Conservation (phyloP, 2,797 vertebrate genomes). For the Astyanax mexicanus region DNA sequence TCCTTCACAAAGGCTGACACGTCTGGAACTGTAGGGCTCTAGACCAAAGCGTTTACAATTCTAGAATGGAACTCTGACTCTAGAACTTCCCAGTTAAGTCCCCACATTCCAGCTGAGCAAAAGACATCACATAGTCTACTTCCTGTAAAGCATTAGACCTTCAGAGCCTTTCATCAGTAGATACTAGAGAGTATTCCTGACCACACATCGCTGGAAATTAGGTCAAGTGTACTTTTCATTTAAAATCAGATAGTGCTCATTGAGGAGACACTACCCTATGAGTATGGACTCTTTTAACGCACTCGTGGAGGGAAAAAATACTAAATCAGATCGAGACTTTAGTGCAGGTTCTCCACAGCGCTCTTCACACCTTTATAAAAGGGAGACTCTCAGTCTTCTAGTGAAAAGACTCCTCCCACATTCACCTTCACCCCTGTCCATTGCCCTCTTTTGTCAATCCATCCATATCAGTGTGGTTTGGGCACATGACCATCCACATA, state of each 20-base stretch:
- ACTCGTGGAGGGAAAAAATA: not conserved
- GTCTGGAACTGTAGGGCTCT: constrained; percentile 7
- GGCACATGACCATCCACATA: constrained; percentile 93
- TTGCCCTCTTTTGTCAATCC: not conserved
- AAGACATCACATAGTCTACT: not conserved
- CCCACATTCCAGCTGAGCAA: not conserved
- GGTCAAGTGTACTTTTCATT: not conserved
- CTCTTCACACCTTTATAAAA: not conserved
- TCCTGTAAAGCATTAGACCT: not conserved
- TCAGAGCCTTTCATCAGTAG: not conserved
- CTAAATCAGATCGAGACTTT: not conserved
- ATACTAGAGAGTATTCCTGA: not conserved
- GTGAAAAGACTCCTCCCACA: not conserved
- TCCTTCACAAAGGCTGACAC: constrained; percentile 35
- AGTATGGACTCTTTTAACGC: not conserved
- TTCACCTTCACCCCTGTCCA: not conserved
- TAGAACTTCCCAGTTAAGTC: not conserved
- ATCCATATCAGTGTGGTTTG: constrained; percentile 85
- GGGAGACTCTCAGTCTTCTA: not conserved
- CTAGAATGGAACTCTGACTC: not conserved
- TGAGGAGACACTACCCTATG: not conserved
- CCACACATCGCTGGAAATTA: constrained; percentile 1
- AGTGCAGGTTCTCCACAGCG: constrained; percentile 3
- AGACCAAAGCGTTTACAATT: too few species aligned
- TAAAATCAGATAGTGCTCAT: not conserved